Percentiles rank a stretch among this genome's conserved stretches.
Conservation (phyloP, 2,888 invertebrate genomes). For the Hyppa rectilinea region DNA sequence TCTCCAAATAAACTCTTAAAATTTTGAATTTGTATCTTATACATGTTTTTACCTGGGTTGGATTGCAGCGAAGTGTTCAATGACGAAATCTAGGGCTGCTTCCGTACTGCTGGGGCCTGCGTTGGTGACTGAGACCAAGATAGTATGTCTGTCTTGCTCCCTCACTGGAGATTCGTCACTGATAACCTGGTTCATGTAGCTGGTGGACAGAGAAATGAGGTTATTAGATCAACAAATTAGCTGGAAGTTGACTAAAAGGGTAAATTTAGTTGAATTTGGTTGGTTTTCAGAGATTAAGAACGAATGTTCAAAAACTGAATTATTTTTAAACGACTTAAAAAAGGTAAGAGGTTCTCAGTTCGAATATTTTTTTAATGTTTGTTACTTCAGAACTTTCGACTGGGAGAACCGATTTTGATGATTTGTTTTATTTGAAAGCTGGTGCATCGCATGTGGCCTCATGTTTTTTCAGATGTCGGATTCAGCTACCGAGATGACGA, state of each 20-base stretch:
- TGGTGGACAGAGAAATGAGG: constrained; percentile 55
- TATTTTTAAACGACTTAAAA: no score
- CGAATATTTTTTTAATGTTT: no score
- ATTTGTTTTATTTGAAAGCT: no score
- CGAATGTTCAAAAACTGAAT: no score
- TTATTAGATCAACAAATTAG: not conserved
- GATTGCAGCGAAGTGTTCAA: constrained; percentile 81
- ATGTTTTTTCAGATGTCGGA: no score
- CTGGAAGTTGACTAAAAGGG: not conserved
- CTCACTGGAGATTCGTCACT: constrained; percentile 77
- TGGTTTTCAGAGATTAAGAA: no score
- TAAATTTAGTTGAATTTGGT: no score
- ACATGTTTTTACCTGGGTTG: constrained; percentile 77
- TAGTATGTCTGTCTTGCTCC: constrained; percentile 84
- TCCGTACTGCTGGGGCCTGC: constrained; percentile 83
- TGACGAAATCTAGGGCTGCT: constrained; percentile 85
- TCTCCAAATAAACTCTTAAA: not conserved
- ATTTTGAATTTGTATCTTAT: not conserved
- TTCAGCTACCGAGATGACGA: no score
- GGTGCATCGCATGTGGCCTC: no score
- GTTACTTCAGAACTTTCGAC: no score
- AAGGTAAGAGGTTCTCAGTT: no score
- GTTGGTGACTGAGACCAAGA: constrained; percentile 83
- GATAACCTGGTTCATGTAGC: constrained; percentile 84
- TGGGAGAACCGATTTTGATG: no score